Conservation (phyloP, 2,113 vertebrate species). For the Sceloporus tristichus region DNA sequence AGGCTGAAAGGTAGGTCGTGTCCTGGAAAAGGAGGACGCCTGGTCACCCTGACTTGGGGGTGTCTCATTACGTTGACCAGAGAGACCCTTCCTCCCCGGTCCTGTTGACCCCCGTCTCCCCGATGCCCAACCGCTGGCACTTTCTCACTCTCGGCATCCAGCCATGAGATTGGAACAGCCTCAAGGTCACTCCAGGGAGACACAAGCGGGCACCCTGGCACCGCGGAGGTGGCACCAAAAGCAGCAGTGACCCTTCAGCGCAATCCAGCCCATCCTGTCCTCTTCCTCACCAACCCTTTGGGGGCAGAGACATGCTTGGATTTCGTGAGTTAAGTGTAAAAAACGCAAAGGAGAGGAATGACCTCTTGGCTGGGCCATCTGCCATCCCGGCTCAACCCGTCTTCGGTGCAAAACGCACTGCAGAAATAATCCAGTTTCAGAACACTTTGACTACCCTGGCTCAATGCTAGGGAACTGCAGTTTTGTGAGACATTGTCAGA, state of each 20-base stretch:
- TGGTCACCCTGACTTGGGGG: too few species aligned
- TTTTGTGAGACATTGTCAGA: too few species aligned
- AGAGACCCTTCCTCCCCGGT: rapidly evolving
- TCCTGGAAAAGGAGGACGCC: too few species aligned
- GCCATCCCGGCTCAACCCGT: not conserved
- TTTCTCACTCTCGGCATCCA: not conserved
- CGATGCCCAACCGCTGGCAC: not conserved
- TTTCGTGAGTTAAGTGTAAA: not conserved
- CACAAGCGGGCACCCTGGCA: not conserved
- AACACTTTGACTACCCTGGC: too few species aligned
- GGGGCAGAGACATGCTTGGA: too few species aligned
- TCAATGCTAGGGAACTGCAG: too few species aligned
- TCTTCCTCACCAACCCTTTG: not conserved
- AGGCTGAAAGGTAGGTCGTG: too few species aligned
- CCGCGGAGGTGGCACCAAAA: too few species aligned
- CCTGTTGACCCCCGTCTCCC: not conserved
- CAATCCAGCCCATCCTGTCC: not conserved
- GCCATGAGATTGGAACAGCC: not conserved
- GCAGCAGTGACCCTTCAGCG: too few species aligned
- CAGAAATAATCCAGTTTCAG: too few species aligned
- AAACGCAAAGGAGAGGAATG: not conserved
- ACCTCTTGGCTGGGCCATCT: not conserved
- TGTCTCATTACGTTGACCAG: too few species aligned
- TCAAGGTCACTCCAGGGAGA: conserved; percentile 50
- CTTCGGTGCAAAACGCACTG: not conserved